A percentile compares a stretch with the other conserved stretches of the same genome.
Conservation (phyloP, 2,113 vertebrate genomes). For the Micromys minutus region DNA sequence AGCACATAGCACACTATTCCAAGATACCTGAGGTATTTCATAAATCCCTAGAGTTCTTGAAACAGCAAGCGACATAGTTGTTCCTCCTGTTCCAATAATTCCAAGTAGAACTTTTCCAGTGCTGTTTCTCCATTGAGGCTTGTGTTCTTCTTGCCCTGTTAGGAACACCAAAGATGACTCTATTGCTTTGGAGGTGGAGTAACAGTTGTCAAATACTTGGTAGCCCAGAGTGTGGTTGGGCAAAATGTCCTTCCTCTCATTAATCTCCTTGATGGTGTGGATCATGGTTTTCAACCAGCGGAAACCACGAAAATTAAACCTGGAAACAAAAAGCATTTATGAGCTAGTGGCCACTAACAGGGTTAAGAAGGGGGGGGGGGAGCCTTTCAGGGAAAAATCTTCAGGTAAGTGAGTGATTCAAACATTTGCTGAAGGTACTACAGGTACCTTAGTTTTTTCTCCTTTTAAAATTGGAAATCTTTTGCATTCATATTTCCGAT, state of each 20-base stretch:
- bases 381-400: not conserved
- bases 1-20: not conserved
- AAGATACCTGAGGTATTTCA: constrained; percentile 89
- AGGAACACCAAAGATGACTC: too few relatives aligned
- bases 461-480: too few relatives aligned
- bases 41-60: constrained; percentile 90
- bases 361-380: too few relatives aligned
- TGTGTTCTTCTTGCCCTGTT: constrained; percentile 91
- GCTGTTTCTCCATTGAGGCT: constrained; percentile 90
- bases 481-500: too few relatives aligned
- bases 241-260: too few relatives aligned
- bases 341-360: not conserved
- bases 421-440: not conserved
- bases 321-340: constrained; percentile 72
- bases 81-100: constrained; percentile 89
- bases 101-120: constrained; percentile 85
- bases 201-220: too few relatives aligned
- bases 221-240: too few relatives aligned
- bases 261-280: too few relatives aligned
- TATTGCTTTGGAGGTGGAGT: too few relatives aligned
- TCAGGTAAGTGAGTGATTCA: not conserved
- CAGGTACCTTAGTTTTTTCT: not conserved
- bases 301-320: constrained; percentile 91
- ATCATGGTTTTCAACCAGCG: constrained; percentile 92
- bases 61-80: constrained; percentile 89